Percentiles rank a stretch among this genome's conserved stretches.
These are phyloP conservation scores for Delia radicum DNA, from an alignment of 1,140 invertebrate species.

Conservation along the genomic window DNA sequence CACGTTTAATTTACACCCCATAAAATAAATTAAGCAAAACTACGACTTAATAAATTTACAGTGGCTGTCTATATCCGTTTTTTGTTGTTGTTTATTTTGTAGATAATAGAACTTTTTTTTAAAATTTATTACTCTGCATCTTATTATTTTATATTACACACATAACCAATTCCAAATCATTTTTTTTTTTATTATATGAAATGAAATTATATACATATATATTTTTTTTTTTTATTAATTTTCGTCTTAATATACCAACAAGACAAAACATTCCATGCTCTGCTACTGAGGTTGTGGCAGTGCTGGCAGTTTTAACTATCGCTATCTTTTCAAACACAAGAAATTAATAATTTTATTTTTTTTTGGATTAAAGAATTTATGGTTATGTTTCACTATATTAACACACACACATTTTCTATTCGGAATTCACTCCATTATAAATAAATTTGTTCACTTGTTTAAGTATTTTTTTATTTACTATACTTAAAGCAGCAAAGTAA, in stretches of 20 bases:
- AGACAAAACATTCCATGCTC: not conserved
- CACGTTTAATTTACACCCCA: not conserved
- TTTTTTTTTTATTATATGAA: not conserved
- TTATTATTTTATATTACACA: not conserved
- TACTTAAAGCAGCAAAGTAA: not conserved
- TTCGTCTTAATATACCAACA: too few species aligned
- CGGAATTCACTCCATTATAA: not conserved
- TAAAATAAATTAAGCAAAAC: not conserved
- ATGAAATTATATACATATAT: not conserved
- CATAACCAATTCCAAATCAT: not conserved
- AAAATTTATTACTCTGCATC: not conserved
- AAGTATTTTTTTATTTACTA: not conserved
- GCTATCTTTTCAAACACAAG: not conserved
- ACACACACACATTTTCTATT: not conserved
- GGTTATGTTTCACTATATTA: not conserved
- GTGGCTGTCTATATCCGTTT: not conserved
- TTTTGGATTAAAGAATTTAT: not conserved
- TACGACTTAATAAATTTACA: not conserved
- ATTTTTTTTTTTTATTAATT: not conserved
- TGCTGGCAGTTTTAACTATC: not conserved
- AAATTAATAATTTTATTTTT: not conserved
- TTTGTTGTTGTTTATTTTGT: not conserved
- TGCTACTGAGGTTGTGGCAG: not conserved
- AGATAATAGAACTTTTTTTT: not conserved
- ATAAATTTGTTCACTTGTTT: not conserved